These are phyloP conservation scores for Blastomussa wellsi DNA, from an alignment of 92 coral and sea anemone species.

Conservation along the genomic window DNA sequence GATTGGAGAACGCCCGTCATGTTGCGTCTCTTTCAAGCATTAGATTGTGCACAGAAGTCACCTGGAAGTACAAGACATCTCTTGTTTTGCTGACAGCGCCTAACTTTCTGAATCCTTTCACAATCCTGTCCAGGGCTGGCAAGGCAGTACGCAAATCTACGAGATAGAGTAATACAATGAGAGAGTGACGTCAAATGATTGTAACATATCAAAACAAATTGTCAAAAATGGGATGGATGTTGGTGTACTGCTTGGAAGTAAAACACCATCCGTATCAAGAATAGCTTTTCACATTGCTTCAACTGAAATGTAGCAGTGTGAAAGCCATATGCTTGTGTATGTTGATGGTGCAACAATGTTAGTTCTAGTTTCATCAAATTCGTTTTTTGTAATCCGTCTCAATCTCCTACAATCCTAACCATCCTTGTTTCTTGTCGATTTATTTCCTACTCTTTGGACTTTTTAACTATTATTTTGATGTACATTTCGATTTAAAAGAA, in stretches of 20 bases:
- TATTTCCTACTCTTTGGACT: background rate
- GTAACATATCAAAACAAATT: background rate
- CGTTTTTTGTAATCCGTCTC: background rate
- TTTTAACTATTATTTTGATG: background rate
- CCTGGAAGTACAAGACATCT: slow-evolving; percentile 90
- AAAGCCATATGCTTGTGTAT: background rate
- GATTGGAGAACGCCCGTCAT: no score
- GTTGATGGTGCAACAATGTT: background rate
- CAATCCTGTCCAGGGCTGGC: slow-evolving; percentile 73
- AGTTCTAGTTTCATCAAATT: background rate
- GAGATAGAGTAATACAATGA: background rate
- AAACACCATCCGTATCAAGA: background rate
- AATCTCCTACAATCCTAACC: no score
- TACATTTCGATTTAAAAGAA: no score
- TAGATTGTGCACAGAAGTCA: background rate
- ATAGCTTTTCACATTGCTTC: background rate
- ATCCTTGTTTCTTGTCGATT: no score
- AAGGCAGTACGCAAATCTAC: slow-evolving; percentile 79
- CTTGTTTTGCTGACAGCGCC: slow-evolving; percentile 75
- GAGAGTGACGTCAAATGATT: background rate
- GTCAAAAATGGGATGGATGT: background rate
- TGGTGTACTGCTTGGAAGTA: background rate
- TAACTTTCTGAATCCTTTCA: slow-evolving; percentile 75
- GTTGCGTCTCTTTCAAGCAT: background rate
- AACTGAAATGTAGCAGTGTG: no score